Conservation (phyloP, 2,888 invertebrate species). For the Pyrrhia umbra region DNA sequence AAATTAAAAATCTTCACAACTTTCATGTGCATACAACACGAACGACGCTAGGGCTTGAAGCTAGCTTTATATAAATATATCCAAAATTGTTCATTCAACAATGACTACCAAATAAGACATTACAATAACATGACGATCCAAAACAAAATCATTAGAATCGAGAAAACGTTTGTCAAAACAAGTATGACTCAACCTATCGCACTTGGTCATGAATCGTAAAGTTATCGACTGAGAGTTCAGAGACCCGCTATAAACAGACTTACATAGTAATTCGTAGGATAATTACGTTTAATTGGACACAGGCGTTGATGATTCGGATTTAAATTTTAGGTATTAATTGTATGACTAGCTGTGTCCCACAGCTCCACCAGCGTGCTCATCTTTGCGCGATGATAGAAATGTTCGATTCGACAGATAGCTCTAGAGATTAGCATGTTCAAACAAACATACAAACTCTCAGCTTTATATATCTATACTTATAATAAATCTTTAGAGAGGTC, state of each 20-base stretch:
- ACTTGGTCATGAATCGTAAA: slow-evolving; percentile 56
- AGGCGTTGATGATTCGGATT: slow-evolving; percentile 4
- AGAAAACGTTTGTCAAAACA: slow-evolving; percentile 54
- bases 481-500: no score
- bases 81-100: slow-evolving; percentile 15
- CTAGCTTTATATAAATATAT: no score
- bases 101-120: slow-evolving; percentile 38
- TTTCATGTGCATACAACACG: no score
- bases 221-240: slow-evolving; percentile 57
- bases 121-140: slow-evolving; percentile 24
- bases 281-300: slow-evolving; percentile 59
- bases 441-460: no score
- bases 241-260: slow-evolving; percentile 55
- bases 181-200: slow-evolving; percentile 54
- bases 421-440: no score
- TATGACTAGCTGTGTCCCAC: no score
- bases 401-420: no score
- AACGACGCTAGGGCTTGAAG: no score
- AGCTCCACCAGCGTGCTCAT: no score
- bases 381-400: no score
- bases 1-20: background rate
- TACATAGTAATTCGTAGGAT: slow-evolving; percentile 49
- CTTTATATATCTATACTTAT: no score
- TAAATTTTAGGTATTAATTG: slow-evolving; percentile 2
- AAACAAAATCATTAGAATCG: slow-evolving; percentile 41